Percentiles rank a stretch among this genome's conserved stretches.
Conservation (phyloP, 2,797 vertebrate species). For the Oreonectes daqikongensis region DNA sequence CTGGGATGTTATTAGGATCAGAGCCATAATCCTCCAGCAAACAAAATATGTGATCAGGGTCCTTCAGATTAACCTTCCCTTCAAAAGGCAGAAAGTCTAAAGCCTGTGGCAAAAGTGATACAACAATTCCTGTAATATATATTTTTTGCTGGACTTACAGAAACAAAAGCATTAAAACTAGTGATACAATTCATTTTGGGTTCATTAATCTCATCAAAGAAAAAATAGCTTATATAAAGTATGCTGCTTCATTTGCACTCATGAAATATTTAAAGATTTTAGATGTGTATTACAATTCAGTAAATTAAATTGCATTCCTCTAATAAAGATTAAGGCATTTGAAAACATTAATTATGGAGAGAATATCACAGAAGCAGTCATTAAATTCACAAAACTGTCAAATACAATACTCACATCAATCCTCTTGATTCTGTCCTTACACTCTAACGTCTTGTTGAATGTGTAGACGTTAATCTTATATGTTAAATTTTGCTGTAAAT, state of each 20-base stretch:
- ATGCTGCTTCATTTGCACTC: too few species aligned
- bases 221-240: too few species aligned
- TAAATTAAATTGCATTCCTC: too few species aligned
- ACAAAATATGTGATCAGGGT: constrained; percentile 88
- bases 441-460: constrained; percentile 93
- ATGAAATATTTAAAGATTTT: too few species aligned
- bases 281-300: too few species aligned
- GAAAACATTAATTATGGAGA: neutral
- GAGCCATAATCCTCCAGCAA: constrained; percentile 93
- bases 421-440: constrained; percentile 86
- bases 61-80: constrained; percentile 91
- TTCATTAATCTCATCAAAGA: too few species aligned
- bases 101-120: constrained; percentile 67
- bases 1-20: constrained; percentile 89
- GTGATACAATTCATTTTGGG: too few species aligned
- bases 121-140: neutral
- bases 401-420: constrained; percentile 95
- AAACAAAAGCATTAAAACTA: neutral
- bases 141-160: neutral
- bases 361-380: neutral
- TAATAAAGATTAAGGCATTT: too few species aligned
- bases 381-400: too few species aligned
- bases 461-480: constrained; percentile 94
- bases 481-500: constrained; percentile 84
- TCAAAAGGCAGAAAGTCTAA: constrained; percentile 92